Conservation (phyloP, 2,888 invertebrate species). For the Agrotis segetum region DNA sequence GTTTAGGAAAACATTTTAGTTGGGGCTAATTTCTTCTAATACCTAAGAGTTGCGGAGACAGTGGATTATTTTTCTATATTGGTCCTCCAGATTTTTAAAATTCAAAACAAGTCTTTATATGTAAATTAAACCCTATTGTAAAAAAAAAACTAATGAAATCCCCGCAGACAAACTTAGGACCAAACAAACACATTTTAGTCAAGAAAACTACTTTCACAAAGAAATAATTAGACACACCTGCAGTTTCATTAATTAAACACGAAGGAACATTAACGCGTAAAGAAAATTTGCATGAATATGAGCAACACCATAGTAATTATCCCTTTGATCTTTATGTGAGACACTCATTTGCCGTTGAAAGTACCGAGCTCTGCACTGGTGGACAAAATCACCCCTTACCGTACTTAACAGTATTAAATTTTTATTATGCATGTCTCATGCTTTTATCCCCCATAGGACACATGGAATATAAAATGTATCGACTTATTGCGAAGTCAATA, state of each 20-base stretch:
- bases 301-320: conserved; percentile 73
- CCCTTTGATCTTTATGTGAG: conserved; percentile 76
- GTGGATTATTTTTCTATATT: background rate
- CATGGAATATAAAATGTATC: conserved; percentile 47
- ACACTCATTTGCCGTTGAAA: conserved; percentile 70
- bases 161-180: background rate
- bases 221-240: background rate
- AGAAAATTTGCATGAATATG: conserved; percentile 69
- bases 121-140: no score
- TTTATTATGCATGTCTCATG: conserved; percentile 35
- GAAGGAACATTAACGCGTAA: conserved; percentile 43
- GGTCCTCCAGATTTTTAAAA: background rate
- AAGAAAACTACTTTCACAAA: background rate
- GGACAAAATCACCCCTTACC: conserved; percentile 50
- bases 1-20: background rate
- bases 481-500: conserved; percentile 28
- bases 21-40: background rate
- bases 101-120: background rate
- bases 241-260: conserved; percentile 9
- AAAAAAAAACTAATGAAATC: background rate
- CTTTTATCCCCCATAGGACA: conserved; percentile 28
- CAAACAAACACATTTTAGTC: background rate
- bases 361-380: conserved; percentile 56
- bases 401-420: conserved; percentile 52
- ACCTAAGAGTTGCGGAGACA: background rate